Evolutionary conservation across 2,113 vertebrate species (phyloP).

Genomic region (Lipophrys pholis): DNA sequence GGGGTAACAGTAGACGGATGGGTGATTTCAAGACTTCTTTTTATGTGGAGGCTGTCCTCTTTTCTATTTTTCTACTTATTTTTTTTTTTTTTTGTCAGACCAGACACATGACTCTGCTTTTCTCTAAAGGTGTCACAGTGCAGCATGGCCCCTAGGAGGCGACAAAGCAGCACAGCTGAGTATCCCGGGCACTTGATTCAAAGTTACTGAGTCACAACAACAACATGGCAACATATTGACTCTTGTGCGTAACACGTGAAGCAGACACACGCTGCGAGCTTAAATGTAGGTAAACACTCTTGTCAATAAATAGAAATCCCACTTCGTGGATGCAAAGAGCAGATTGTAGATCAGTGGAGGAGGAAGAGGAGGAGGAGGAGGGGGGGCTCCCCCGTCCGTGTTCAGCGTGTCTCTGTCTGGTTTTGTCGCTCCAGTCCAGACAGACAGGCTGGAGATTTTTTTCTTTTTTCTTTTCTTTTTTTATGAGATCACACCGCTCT

Average conservation of each 20-base stretch:
- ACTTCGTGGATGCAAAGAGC: not conserved
- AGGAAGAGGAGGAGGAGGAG: too few relatives aligned
- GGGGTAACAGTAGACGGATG: too few relatives aligned
- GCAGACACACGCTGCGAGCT: too few relatives aligned
- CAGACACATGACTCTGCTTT: conserved; percentile 28
- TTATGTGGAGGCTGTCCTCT: not conserved
- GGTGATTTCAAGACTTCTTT: not conserved
- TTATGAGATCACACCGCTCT: conserved; percentile 2
- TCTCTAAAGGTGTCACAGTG: not conserved
- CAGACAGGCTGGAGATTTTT: conserved; percentile 30
- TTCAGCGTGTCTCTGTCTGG: not conserved
- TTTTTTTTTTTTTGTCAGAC: not conserved
- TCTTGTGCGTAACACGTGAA: too few relatives aligned
- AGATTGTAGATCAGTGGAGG: not conserved
- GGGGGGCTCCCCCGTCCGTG: not conserved
- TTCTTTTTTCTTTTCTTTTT: not conserved
- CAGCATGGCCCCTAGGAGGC: conserved; percentile 29
- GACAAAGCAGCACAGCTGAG: conserved; percentile 31
- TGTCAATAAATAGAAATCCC: not conserved
- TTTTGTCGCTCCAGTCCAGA: conserved; percentile 9
- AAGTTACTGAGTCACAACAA: not conserved
- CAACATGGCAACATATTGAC: not conserved
- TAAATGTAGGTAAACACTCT: not conserved
- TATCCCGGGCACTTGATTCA: not conserved
- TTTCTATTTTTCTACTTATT: not conserved